These are phyloP conservation scores for Drosophila pallidifrons DNA, from an alignment of 1,140 invertebrate species.

Conservation along the genomic window DNA sequence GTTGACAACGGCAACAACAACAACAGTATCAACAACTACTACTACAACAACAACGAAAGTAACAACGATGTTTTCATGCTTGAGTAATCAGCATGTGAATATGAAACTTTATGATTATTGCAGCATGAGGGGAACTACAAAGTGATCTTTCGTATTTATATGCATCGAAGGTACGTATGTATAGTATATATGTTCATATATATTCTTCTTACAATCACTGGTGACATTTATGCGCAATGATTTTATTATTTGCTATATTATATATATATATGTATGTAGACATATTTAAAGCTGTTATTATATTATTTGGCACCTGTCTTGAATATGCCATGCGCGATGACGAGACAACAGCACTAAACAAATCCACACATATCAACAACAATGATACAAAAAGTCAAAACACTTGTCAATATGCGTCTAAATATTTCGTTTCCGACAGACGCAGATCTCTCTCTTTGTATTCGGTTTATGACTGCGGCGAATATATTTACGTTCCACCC, in stretches of 20 bases:
- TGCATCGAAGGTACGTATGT: neutral
- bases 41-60: neutral
- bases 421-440: constrained; percentile 9
- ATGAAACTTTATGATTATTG: constrained; percentile 18
- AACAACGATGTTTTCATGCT: constrained; percentile 5
- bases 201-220: constrained; percentile 5
- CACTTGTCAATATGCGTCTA: constrained; percentile 27
- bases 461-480: neutral
- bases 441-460: constrained; percentile 22
- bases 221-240: constrained; percentile 24
- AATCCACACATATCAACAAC: constrained; percentile 3
- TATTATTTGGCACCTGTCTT: constrained; percentile 23
- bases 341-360: constrained; percentile 17
- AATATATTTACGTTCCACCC: too few species aligned
- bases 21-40: constrained; percentile 5
- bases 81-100: constrained; percentile 36
- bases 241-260: neutral
- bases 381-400: constrained; percentile 18
- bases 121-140: constrained; percentile 8
- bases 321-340: constrained; percentile 12
- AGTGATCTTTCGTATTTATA: constrained; percentile 15
- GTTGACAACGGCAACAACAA: constrained; percentile 3
- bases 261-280: neutral
- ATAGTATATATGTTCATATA: neutral
- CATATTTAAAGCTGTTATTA: neutral